Conservation (phyloP, 30 jellyfish, hydroid and myxozoan genomes). For the Calvadosia cruxmelitensis region DNA sequence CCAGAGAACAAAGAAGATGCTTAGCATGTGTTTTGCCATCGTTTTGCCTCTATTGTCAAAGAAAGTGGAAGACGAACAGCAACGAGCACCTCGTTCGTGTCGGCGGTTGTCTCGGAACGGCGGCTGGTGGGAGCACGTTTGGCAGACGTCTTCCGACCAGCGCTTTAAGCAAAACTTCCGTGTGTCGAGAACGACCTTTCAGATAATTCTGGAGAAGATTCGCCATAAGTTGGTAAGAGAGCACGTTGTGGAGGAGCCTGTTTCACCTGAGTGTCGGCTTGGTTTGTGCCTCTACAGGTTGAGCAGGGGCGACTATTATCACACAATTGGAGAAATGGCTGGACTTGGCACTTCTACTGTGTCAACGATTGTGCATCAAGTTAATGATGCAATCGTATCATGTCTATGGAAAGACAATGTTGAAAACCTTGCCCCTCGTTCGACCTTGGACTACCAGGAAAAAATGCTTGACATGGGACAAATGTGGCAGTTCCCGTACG, state of each 20-base stretch:
- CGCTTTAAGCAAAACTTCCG: constrained; percentile 6
- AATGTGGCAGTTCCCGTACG: constrained; percentile 43
- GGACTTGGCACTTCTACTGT: constrained; percentile 32
- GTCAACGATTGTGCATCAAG: constrained; percentile 16
- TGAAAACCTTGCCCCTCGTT: constrained; percentile 9
- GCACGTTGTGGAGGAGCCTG: constrained; percentile 24
- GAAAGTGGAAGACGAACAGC: no score
- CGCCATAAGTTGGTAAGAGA: constrained; percentile 8
- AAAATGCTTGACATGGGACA: constrained; percentile 25
- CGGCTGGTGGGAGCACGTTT: constrained; percentile 15
- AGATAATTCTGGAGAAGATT: background rate
- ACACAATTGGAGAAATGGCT: constrained; percentile 30
- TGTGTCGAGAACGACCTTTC: constrained; percentile 8
- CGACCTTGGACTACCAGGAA: constrained; percentile 7
- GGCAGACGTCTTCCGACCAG: constrained; percentile 1
- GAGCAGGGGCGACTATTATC: constrained; percentile 34
- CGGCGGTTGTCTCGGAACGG: constrained; percentile 11
- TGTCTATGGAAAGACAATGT: constrained; percentile 26
- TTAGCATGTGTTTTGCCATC: no score
- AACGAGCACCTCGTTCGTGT: constrained; percentile 37
- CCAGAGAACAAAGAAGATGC: no score
- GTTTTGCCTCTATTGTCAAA: no score
- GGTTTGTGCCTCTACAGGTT: constrained; percentile 29
- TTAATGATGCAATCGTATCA: constrained; percentile 9
- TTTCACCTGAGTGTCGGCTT: constrained; percentile 20